Percentiles rank a stretch among this genome's conserved stretches.
Evolutionary conservation across 2,797 vertebrate species (phyloP).

Genomic region (Triplophysa bombifrons): DNA sequence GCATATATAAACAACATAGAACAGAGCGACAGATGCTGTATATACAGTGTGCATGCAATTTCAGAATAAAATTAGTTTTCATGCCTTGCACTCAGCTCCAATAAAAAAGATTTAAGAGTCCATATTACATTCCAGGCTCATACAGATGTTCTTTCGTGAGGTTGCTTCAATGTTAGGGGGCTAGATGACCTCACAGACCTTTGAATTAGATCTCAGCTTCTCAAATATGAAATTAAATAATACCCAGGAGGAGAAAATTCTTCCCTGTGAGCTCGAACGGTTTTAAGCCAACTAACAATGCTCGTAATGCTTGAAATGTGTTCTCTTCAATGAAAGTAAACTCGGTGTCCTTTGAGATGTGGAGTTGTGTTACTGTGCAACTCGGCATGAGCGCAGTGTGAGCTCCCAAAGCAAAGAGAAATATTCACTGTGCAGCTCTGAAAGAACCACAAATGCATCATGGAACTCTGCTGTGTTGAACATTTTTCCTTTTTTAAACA

Average conservation of each 20-base stretch:
- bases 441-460: background rate
- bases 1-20: background rate
- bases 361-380: slow-evolving; percentile 12
- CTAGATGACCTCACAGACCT: slow-evolving; percentile 7
- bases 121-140: background rate
- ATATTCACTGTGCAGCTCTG: background rate
- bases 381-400: background rate
- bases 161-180: slow-evolving; percentile 7
- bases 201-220: slow-evolving; percentile 24
- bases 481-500: background rate
- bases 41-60: too few relatives aligned
- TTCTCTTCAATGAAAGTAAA: slow-evolving; percentile 25
- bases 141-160: background rate
- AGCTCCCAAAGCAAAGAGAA: background rate
- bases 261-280: background rate
- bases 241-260: background rate
- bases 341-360: slow-evolving; percentile 20
- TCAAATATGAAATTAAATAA: slow-evolving; percentile 28
- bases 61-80: background rate
- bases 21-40: background rate
- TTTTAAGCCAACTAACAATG: slow-evolving; percentile 15
- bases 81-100: background rate
- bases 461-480: background rate
- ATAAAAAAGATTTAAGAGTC: background rate
- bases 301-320: slow-evolving; percentile 36